Percentiles rank a stretch among this genome's conserved stretches.
Evolutionary conservation across 2,888 invertebrate species (phyloP).

Genomic region (Limenitis camilla): DNA sequence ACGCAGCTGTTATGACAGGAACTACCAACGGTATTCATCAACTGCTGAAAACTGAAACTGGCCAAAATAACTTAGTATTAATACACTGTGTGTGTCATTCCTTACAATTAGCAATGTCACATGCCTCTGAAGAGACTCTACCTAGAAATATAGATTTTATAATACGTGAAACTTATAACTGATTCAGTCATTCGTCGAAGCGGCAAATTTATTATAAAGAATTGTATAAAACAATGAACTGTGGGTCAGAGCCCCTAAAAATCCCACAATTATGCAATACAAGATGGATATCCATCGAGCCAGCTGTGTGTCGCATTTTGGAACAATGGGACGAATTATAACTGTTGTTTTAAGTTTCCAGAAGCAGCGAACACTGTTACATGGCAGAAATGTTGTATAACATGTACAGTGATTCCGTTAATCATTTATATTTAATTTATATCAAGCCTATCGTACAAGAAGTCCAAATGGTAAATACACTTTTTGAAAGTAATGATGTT

Average conservation of each 20-base stretch:
- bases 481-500: too few relatives aligned
- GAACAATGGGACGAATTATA: too few relatives aligned
- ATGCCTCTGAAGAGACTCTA: slow-evolving; percentile 28
- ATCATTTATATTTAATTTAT: slow-evolving; percentile 13
- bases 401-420: slow-evolving; percentile 5
- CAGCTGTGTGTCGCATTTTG: slow-evolving; percentile 2
- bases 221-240: slow-evolving; percentile 3
- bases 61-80: too few relatives aligned
- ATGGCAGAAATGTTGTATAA: too few relatives aligned
- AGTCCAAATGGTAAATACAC: too few relatives aligned
- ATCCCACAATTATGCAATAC: too few relatives aligned
- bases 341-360: too few relatives aligned
- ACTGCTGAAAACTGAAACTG: slow-evolving; percentile 27
- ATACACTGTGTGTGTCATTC: too few relatives aligned
- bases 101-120: too few relatives aligned
- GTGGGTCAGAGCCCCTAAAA: not conserved
- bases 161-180: slow-evolving; percentile 30
- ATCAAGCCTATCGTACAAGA: slow-evolving; percentile 10
- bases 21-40: slow-evolving; percentile 29
- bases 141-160: slow-evolving; percentile 31
- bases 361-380: too few relatives aligned
- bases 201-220: slow-evolving; percentile 13
- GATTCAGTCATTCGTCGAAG: slow-evolving; percentile 29
- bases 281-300: slow-evolving; percentile 4
- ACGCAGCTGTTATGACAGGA: too few relatives aligned